These are phyloP conservation scores for Zeus faber DNA, from an alignment of 2,113 vertebrate species.

Conservation along the genomic window DNA sequence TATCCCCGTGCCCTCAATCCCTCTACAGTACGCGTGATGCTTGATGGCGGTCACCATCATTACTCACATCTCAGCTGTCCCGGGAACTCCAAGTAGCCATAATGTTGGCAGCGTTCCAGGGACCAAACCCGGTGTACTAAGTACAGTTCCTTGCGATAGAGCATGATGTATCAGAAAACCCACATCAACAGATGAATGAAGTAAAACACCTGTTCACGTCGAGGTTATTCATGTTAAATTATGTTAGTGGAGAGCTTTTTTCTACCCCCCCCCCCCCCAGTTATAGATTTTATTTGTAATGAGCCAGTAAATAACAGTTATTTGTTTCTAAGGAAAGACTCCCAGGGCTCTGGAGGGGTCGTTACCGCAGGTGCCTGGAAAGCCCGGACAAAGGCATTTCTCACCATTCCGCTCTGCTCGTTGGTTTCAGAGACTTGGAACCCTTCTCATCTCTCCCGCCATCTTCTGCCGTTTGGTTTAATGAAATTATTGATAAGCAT, in stretches of 20 bases:
- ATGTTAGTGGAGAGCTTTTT: too few relatives aligned
- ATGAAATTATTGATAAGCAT: too few relatives aligned
- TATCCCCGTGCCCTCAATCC: too few relatives aligned
- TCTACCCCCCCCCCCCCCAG: slow-evolving; percentile 10
- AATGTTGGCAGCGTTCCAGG: neutral
- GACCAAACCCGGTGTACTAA: too few relatives aligned
- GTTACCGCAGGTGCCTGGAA: slow-evolving; percentile 41
- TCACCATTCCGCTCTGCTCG: too few relatives aligned
- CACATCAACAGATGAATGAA: neutral
- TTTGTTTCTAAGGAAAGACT: slow-evolving; percentile 45
- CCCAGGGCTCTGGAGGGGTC: slow-evolving; percentile 42
- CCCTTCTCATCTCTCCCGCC: too few relatives aligned
- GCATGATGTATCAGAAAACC: too few relatives aligned
- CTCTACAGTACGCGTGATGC: neutral
- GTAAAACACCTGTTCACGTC: neutral
- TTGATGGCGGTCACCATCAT: neutral
- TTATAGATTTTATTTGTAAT: slow-evolving; percentile 50
- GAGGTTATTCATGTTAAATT: neutral
- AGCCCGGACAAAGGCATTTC: slow-evolving; percentile 22
- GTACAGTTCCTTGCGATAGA: neutral
- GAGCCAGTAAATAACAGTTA: slow-evolving; percentile 54
- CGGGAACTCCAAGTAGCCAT: neutral
- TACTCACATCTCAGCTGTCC: neutral
- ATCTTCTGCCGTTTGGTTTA: too few relatives aligned
- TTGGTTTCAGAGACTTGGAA: too few relatives aligned